phyloP scores from a whole-genome alignment of 2,888 invertebrate genomes.

The Nymphalis c-album region DNA sequence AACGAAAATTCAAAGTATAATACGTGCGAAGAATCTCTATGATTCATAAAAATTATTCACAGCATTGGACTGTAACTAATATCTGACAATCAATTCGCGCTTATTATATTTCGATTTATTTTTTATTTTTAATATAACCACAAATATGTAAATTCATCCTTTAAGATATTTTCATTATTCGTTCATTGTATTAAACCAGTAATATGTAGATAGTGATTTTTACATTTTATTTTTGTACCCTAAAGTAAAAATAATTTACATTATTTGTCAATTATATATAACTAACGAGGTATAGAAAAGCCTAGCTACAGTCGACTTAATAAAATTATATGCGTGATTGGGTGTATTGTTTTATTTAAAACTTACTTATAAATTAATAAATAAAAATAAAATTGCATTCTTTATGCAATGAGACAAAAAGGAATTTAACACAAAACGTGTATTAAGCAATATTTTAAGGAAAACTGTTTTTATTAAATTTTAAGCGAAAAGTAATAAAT shows the following conservation, averaged over 20 bases:
- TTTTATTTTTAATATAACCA: neutral
- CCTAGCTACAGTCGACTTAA: slow-evolving; percentile 69
- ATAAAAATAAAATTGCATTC: too few species aligned
- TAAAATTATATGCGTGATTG: slow-evolving; percentile 76
- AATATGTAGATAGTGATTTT: slow-evolving; percentile 59
- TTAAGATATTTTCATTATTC: slow-evolving; percentile 15
- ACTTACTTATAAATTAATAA: neutral
- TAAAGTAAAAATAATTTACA: slow-evolving; percentile 70
- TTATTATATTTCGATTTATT: neutral
- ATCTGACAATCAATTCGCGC: too few species aligned
- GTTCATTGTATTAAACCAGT: slow-evolving; percentile 28
- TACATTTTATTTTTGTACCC: slow-evolving; percentile 75
- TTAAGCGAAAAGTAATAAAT: too few species aligned
- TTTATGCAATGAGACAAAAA: too few species aligned
- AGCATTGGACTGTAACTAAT: too few species aligned
- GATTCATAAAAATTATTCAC: too few species aligned
- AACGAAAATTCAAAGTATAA: too few species aligned
- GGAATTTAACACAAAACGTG: too few species aligned
- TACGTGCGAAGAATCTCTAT: too few species aligned
- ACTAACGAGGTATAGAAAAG: slow-evolving; percentile 67
- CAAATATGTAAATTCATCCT: neutral
- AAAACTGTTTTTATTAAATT: too few species aligned
- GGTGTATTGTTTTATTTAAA: slow-evolving; percentile 42
- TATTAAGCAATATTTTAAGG: too few species aligned
- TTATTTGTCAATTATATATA: slow-evolving; percentile 71